These are phyloP conservation scores for Diogma glabrata DNA, from an alignment of 2,888 invertebrate genomes.

Conservation along the genomic window DNA sequence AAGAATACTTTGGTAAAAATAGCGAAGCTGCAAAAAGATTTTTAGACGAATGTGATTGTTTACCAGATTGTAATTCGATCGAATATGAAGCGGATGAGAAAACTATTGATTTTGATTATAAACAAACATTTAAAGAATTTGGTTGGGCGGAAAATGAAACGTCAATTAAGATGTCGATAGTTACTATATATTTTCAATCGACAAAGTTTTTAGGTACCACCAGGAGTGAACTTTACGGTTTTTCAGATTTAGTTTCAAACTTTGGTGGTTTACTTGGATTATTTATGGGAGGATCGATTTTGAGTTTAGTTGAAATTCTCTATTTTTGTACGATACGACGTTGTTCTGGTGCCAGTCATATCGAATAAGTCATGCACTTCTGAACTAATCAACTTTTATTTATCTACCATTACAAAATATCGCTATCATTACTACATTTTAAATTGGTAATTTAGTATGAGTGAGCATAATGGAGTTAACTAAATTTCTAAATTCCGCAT, in stretches of 20 bases:
- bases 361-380: too few relatives aligned
- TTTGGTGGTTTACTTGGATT: background rate
- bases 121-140: background rate
- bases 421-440: too few relatives aligned
- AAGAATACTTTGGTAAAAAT: background rate
- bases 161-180: background rate
- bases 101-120: background rate
- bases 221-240: background rate
- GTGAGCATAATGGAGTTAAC: too few relatives aligned
- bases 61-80: background rate
- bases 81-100: background rate
- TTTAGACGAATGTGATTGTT: background rate
- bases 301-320: constrained; percentile 1
- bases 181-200: background rate
- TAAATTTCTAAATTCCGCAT: too few relatives aligned
- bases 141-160: background rate
- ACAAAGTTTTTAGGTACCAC: background rate
- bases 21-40: background rate
- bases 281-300: constrained; percentile 1
- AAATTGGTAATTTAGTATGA: too few relatives aligned
- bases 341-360: too few relatives aligned
- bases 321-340: constrained; percentile 4
- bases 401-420: too few relatives aligned
- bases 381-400: too few relatives aligned
- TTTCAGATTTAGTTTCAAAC: constrained; percentile 3